Base-by-base conservation (phyloP, 2,888 invertebrate species). In the Spilarctia lutea region DNA sequence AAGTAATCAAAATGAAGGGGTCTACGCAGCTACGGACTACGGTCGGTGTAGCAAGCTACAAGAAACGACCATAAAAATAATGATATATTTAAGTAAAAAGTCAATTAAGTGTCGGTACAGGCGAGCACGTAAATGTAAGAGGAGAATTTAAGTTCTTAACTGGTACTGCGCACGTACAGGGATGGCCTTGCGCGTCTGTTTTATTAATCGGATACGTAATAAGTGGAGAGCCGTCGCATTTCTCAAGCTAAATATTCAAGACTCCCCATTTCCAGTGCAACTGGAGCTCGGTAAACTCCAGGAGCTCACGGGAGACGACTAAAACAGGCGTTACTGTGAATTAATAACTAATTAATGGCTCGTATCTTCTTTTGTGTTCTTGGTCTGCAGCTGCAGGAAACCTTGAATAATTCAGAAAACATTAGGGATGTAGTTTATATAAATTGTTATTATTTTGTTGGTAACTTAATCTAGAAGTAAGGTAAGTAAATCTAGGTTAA, bases 1-100 rank as follows among this genome's bases (percentile, higher is more conserved):
- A 79, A 82, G 83, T 81, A 84, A 84, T 84, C 79, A 83, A 76
- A 74, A 60, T 73, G 68, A 76, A 66, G 56, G 20, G 7, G 48
- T 27, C 66, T 52, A 65, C 56, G 30, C 16, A 11, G 42, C 42
- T 65, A 70, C 45, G 65, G 11, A 48, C 68, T 66, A 60, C 65
- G 73, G 30, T 60, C 60, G 16, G 30, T 30, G 30, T 30, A 63
- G 63, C 63, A 18, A 16, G 30, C 18, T 45, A 35, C 18, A 20
- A 30, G 39, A 39, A 11, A 0, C 39, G 39, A 39, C 39, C 11
- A 39, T 11, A 52, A 69, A 35, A 65, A 33, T n/a, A 18, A 68
- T 30, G 13, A 18, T 42, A 72, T 42, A 45, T 67, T 71, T 65
- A 48, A 70, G 6, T 39, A 39, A 24, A 30, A 30, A 30, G 16